phyloP scores from a whole-genome alignment of 2,888 invertebrate species.

The Alloscopus bannaensis region DNA sequence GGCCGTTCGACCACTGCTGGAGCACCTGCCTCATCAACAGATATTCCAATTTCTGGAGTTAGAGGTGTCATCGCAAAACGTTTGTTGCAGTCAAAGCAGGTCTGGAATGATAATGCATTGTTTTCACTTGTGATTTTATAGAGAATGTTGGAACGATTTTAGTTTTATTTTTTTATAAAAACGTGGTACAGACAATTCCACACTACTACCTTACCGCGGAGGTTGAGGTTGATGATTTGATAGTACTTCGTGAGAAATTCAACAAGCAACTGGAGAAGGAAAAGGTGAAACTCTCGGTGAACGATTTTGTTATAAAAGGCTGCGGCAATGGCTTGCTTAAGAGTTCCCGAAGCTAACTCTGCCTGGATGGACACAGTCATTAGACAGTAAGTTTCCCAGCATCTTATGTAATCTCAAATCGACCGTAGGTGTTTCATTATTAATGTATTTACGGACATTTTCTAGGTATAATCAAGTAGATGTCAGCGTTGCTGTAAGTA shows the following conservation, averaged over 20 bases:
- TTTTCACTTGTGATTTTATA: slow-evolving; percentile 1
- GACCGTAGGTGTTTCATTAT: background rate
- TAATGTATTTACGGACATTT: slow-evolving; percentile 47
- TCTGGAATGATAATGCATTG: slow-evolving; percentile 55
- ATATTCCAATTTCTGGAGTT: slow-evolving; percentile 90
- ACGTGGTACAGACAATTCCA: slow-evolving; percentile 94
- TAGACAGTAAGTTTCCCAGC: slow-evolving; percentile 84
- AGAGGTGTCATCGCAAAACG: slow-evolving; percentile 92
- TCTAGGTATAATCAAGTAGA: slow-evolving; percentile 92
- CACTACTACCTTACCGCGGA: slow-evolving; percentile 97
- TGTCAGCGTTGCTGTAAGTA: slow-evolving; percentile 97
- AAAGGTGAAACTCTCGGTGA: slow-evolving; percentile 91
- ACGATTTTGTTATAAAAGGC: slow-evolving; percentile 98
- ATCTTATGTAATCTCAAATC: background rate
- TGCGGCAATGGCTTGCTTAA: slow-evolving; percentile 89
- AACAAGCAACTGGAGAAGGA: slow-evolving; percentile 88
- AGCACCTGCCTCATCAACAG: slow-evolving; percentile 78
- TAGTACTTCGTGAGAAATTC: slow-evolving; percentile 85
- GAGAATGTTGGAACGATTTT: background rate
- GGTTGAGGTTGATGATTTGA: slow-evolving; percentile 85
- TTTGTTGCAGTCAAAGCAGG: slow-evolving; percentile 87
- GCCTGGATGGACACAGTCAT: slow-evolving; percentile 96
- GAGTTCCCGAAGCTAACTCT: slow-evolving; percentile 95
- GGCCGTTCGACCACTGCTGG: slow-evolving; percentile 74
- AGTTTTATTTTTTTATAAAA: slow-evolving; percentile 75